These are phyloP conservation scores for zebrafish (Danio rerio) DNA, from an alignment of 2,113 vertebrate genomes.

Conservation along the genomic window DNA sequence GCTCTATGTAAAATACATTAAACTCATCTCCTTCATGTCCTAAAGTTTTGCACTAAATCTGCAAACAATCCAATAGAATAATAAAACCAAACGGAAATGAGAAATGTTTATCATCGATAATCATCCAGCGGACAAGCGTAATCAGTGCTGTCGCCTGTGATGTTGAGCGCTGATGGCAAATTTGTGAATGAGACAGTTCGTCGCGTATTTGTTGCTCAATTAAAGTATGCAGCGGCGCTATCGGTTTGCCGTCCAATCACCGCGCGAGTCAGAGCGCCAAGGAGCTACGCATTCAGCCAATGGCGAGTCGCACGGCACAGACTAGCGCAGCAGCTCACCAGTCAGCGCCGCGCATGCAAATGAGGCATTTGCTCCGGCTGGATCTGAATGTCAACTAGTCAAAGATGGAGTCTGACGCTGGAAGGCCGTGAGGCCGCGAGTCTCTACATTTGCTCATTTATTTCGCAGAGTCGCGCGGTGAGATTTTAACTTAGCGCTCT, in stretches of 20 bases:
- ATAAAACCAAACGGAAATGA: background rate
- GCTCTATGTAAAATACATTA: background rate
- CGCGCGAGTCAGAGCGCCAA: slow-evolving; percentile 72
- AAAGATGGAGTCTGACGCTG: slow-evolving; percentile 92
- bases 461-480: slow-evolving; percentile 48
- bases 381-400: slow-evolving; percentile 97
- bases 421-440: slow-evolving; percentile 82
- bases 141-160: background rate
- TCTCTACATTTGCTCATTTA: slow-evolving; percentile 58
- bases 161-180: slow-evolving; percentile 66
- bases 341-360: slow-evolving; percentile 32
- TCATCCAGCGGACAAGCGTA: background rate
- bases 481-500: slow-evolving; percentile 1
- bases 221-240: slow-evolving; percentile 74
- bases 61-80: background rate
- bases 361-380: slow-evolving; percentile 76
- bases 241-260: slow-evolving; percentile 71
- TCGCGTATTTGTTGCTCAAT: slow-evolving; percentile 87
- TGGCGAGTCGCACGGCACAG: slow-evolving; percentile 76
- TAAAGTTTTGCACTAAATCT: background rate
- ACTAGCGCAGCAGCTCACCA: slow-evolving; percentile 80
- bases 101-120: background rate
- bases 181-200: slow-evolving; percentile 91
- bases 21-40: background rate
- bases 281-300: slow-evolving; percentile 79